phyloP scores from a whole-genome alignment of 2,797 vertebrate genomes.

The Morus bassanus region DNA sequence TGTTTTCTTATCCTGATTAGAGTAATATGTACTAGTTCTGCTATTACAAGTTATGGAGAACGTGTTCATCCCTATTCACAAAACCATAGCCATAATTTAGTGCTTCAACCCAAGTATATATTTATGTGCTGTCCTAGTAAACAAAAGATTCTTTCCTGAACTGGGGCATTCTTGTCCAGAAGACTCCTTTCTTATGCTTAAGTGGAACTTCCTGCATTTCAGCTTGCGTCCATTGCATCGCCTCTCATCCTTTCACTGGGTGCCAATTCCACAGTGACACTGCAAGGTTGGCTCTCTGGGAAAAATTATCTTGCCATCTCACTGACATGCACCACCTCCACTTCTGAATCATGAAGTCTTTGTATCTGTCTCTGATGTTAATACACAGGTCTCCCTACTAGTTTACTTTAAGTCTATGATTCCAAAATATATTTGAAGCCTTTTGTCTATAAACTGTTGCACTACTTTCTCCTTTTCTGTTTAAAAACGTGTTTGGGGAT shows the following conservation, averaged over 20 bases:
- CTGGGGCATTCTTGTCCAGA: background rate
- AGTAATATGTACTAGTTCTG: background rate
- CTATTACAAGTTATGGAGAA: background rate
- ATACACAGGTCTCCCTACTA: background rate
- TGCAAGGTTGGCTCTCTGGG: background rate
- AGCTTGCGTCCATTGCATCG: background rate
- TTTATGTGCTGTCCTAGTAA: background rate
- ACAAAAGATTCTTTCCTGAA: background rate
- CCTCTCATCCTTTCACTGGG: background rate
- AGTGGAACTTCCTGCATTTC: background rate
- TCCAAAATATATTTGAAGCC: background rate
- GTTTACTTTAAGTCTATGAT: background rate
- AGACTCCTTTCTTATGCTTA: background rate
- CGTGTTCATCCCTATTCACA: background rate
- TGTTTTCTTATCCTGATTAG: background rate
- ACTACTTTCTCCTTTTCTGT: background rate
- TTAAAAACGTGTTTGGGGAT: background rate
- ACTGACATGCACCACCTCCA: background rate
- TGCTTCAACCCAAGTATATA: background rate
- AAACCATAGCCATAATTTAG: background rate
- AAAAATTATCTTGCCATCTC: background rate
- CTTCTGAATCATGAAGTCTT: background rate
- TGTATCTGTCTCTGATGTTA: background rate
- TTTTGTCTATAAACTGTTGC: background rate
- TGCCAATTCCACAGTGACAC: background rate